Percentiles rank a stretch among this genome's conserved stretches.
These are phyloP conservation scores for Pteropus alecto DNA, from an alignment of 2,113 vertebrate genomes.

Conservation along the genomic window DNA sequence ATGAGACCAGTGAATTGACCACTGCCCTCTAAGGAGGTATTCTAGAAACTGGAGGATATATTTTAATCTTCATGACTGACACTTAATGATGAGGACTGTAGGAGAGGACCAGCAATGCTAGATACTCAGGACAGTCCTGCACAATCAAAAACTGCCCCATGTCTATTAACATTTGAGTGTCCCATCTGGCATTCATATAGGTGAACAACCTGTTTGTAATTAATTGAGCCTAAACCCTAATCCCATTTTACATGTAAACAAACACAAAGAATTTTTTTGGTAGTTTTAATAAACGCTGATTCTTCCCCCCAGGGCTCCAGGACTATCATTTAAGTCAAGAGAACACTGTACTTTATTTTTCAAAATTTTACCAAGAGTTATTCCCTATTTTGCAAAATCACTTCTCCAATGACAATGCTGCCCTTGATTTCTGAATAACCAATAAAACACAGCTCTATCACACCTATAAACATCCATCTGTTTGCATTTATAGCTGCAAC, in stretches of 20 bases:
- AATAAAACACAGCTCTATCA: neutral
- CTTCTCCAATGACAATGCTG: neutral
- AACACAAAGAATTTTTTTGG: neutral
- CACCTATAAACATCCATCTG: neutral
- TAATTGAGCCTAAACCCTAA: neutral
- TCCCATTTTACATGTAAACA: neutral
- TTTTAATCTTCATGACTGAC: neutral
- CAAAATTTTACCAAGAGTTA: neutral
- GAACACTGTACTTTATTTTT: neutral
- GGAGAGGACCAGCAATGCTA: rapidly evolving
- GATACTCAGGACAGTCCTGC: neutral
- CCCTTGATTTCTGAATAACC: neutral
- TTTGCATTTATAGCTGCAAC: neutral
- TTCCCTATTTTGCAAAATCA: neutral
- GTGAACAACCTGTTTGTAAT: neutral
- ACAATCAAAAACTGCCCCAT: neutral
- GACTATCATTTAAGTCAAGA: neutral
- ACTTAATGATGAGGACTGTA: neutral
- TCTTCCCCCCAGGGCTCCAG: neutral
- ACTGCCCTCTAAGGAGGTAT: rapidly evolving
- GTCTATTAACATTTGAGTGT: neutral
- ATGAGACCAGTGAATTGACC: too few species aligned
- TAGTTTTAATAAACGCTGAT: neutral
- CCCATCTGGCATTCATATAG: too few species aligned
- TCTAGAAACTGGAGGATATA: neutral